These are phyloP conservation scores for Myotis lucifugus DNA, from an alignment of 2,113 vertebrate species.

Conservation along the genomic window DNA sequence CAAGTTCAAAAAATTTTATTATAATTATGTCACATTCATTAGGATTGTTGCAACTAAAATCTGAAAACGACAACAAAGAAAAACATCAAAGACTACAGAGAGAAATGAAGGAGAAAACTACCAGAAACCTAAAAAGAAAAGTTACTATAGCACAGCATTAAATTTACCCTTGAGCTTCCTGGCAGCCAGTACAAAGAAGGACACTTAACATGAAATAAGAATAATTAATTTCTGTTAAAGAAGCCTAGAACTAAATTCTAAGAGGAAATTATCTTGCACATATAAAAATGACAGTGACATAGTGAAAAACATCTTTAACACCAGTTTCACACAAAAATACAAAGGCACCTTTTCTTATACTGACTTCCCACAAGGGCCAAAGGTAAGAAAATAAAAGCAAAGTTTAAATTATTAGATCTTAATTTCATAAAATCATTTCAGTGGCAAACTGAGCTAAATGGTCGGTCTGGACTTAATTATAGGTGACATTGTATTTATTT, in stretches of 20 bases:
- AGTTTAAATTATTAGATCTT: background rate
- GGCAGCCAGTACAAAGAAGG: background rate
- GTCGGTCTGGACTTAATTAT: background rate
- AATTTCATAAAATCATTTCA: slow-evolving; percentile 16
- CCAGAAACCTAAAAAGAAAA: background rate
- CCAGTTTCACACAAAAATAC: background rate
- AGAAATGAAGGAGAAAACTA: background rate
- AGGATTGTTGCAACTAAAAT: background rate
- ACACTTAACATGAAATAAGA: background rate
- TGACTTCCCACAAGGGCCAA: background rate
- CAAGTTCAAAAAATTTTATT: background rate
- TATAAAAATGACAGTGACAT: background rate
- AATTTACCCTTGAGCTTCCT: background rate
- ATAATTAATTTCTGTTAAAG: background rate
- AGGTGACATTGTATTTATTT: background rate
- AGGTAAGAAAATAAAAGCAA: slow-evolving; percentile 20
- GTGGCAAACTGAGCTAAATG: background rate
- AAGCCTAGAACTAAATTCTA: slow-evolving; percentile 1
- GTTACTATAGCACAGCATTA: background rate
- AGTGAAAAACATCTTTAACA: background rate
- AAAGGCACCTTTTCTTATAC: background rate
- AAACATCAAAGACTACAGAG: background rate
- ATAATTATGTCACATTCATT: background rate
- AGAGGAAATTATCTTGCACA: background rate
- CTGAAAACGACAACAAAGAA: background rate